Percentiles rank a stretch among this genome's conserved stretches.
phyloP scores from a whole-genome alignment of 2,888 invertebrate species.

The Calliscelio sp. region DNA sequence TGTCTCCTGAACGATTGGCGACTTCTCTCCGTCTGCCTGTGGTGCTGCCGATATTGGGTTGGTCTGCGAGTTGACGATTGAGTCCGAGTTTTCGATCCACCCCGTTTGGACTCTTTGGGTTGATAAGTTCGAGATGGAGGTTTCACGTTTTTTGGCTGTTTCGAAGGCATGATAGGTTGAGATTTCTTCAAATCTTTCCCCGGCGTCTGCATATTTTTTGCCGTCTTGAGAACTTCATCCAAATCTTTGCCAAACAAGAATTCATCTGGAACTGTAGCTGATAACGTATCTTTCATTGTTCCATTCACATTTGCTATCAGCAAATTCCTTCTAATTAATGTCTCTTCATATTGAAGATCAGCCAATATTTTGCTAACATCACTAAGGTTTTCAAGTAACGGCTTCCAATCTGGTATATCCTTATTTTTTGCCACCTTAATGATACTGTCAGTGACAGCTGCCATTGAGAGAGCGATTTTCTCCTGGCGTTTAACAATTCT shows the following conservation, averaged over 20 bases:
- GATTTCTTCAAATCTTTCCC: constrained; percentile 48
- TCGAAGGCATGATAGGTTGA: no score
- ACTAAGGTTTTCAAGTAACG: constrained; percentile 45
- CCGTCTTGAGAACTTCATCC: constrained; percentile 56
- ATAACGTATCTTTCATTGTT: constrained; percentile 48
- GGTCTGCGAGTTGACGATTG: neutral
- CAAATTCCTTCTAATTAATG: constrained; percentile 57
- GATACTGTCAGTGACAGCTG: constrained; percentile 19
- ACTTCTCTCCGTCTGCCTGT: neutral
- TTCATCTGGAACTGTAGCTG: constrained; percentile 39
- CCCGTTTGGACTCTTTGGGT: neutral
- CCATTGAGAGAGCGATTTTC: constrained; percentile 38
- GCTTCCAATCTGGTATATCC: constrained; percentile 7
- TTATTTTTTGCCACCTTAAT: neutral
- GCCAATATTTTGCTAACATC: constrained; percentile 56
- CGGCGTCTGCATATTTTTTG: constrained; percentile 39
- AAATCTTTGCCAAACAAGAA: constrained; percentile 58
- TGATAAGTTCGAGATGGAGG: constrained; percentile 6
- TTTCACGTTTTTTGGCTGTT: constrained; percentile 72
- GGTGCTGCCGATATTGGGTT: neutral
- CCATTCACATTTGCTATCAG: constrained; percentile 50
- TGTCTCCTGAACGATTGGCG: neutral
- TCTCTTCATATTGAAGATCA: constrained; percentile 67
- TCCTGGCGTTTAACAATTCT: constrained; percentile 55
- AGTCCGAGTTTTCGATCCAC: neutral